These are phyloP conservation scores for Crocodylus rhombifer DNA, from an alignment of 2,797 vertebrate genomes.

Conservation along the genomic window DNA sequence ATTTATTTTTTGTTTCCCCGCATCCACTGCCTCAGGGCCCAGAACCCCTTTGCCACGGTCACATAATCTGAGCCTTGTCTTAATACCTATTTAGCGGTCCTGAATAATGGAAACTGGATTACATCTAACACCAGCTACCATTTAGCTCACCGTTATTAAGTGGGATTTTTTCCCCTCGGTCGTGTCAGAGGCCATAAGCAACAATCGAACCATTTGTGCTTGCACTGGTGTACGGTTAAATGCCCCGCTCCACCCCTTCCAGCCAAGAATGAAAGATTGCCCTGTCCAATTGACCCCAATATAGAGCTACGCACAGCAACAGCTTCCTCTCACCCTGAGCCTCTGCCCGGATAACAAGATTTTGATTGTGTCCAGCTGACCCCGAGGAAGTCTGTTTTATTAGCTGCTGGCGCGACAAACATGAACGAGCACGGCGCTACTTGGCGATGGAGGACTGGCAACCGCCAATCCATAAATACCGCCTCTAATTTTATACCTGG, in stretches of 20 bases:
- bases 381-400: not conserved
- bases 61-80: not conserved
- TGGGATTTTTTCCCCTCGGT: not conserved
- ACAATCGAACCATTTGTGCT: not conserved
- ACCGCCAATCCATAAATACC: conserved; percentile 65
- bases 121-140: conserved; percentile 8
- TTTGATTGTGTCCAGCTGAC: not conserved
- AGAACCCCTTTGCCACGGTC: not conserved
- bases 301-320: accelerated
- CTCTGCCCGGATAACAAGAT: accelerated
- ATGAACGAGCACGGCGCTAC: accelerated
- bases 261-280: not conserved
- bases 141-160: not conserved
- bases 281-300: not conserved
- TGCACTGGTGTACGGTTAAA: accelerated
- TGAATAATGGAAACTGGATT: conserved; percentile 1
- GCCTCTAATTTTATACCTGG: conserved; percentile 70
- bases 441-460: conserved; percentile 5
- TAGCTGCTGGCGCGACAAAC: not conserved
- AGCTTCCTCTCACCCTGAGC: not conserved
- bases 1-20: not conserved
- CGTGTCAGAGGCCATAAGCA: not conserved
- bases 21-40: not conserved
- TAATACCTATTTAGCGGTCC: conserved; percentile 20
- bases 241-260: not conserved